Base-by-base conservation (phyloP, 2,888 invertebrate genomes). In the Campaea margaritaria region DNA sequence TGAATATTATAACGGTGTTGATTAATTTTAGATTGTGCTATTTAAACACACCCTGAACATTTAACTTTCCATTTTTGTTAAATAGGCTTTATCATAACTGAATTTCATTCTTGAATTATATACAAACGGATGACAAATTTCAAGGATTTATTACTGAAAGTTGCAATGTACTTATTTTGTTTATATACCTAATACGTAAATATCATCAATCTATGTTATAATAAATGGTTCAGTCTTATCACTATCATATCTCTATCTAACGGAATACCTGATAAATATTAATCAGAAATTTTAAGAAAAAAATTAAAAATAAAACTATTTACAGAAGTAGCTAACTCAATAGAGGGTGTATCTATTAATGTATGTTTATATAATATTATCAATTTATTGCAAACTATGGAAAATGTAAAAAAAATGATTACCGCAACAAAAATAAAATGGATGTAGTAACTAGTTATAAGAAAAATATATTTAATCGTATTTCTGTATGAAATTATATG, bases 401-500 rank as follows among this genome's bases (percentile, higher is more conserved):
- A 80, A 91, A 92, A 90, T 81, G 82, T 82, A 86, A 90, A 91
- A 92, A 87, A 91, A 89, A 87, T 80, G 73, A 21, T 81, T 75
- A 76, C 85, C 85, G 81, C 80, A 83, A 86, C 78, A 78, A 86
- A 86, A 86, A 81, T 85, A 87, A 60, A 48, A 62, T 85, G 77
- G 86, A 85, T 87, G 91, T 91, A 91, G 91, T 83, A 81, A 13
- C 83, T 90, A 88, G 82, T 54, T 64, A 63, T 91, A 91, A 90
- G 89, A 83, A 84, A 79, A 91, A 89, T 91, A 91, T 92, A 92
- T 91, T 89, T 92, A 92, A 91, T 85, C 92, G 91, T 92, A 92
- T 92, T 92, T 92, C 92, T 91, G 91, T 92, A 92, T 91, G 91
- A 91, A 90, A 92, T 92, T 91, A 92, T 91, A 92, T 90, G 92